Conservation (phyloP, 2,888 invertebrate species). For the Tiliacea aurago region DNA sequence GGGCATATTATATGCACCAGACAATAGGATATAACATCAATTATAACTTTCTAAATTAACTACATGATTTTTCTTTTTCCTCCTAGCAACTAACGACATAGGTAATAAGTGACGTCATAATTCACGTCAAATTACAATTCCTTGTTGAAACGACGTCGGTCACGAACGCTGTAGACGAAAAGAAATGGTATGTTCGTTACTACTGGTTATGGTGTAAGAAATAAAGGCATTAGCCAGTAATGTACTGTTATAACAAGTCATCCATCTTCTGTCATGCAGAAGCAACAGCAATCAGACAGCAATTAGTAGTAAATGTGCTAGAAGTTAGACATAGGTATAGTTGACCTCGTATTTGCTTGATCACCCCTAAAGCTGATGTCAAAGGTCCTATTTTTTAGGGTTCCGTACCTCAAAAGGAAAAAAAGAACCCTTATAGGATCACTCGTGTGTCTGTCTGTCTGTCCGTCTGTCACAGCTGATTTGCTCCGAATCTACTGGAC, state of each 20-base stretch:
- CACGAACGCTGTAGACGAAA: constrained; percentile 46
- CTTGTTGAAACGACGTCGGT: constrained; percentile 44
- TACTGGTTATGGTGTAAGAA: constrained; percentile 6
- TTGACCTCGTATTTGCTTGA: neutral
- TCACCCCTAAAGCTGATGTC: no score
- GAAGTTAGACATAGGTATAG: neutral
- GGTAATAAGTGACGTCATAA: constrained; percentile 53
- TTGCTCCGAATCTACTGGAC: no score
- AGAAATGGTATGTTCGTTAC: constrained; percentile 34
- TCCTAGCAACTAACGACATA: constrained; percentile 30
- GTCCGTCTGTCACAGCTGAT: no score
- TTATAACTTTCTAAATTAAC: neutral
- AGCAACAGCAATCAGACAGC: neutral
- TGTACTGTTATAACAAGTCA: constrained; percentile 5
- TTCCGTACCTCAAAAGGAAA: no score
- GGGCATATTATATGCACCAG: neutral
- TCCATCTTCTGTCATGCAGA: constrained; percentile 23
- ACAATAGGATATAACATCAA: neutral
- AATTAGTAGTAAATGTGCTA: constrained; percentile 9
- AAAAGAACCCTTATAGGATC: no score
- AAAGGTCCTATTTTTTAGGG: neutral
- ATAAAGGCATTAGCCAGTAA: constrained; percentile 3
- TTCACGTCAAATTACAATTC: constrained; percentile 48
- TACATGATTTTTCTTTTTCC: constrained; percentile 1
- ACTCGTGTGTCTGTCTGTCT: no score